Conservation (phyloP, 2,113 vertebrate species). For the Todiramphus saurophagus region DNA sequence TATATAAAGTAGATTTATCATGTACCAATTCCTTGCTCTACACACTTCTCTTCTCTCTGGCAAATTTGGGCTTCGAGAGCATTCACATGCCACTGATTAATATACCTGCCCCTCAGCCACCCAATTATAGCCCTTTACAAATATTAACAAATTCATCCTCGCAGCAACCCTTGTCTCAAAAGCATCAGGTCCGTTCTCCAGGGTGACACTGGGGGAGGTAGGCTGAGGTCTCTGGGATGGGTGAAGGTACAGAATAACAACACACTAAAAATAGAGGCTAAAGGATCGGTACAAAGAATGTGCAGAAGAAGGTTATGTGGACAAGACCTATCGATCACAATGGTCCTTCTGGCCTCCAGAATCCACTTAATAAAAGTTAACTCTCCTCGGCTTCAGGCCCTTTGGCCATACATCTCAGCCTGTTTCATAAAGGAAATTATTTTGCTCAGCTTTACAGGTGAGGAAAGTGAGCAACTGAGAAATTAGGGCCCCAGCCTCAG, state of each 20-base stretch:
- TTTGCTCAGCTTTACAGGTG: neutral
- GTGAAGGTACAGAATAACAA: neutral
- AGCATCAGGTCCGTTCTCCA: neutral
- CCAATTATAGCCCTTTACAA: neutral
- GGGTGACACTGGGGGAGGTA: neutral
- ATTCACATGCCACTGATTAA: neutral
- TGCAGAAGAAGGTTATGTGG: neutral
- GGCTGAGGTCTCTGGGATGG: neutral
- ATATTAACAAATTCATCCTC: neutral
- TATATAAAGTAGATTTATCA: slow-evolving; percentile 43
- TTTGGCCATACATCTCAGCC: neutral
- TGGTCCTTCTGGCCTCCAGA: neutral
- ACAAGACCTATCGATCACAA: neutral
- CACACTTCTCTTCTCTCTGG: neutral
- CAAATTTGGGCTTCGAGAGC: neutral
- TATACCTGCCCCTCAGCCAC: neutral
- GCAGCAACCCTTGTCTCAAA: neutral
- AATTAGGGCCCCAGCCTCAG: neutral
- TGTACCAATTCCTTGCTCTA: neutral
- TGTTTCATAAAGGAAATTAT: slow-evolving; percentile 30
- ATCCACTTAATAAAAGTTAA: slow-evolving; percentile 39
- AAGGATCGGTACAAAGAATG: neutral
- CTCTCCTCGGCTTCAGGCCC: neutral
- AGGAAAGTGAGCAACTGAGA: neutral
- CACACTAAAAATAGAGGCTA: neutral